Percentiles rank a stretch among this genome's conserved stretches.
phyloP scores from a whole-genome alignment of 2,113 vertebrate genomes.

The Corvus hawaiiensis region DNA sequence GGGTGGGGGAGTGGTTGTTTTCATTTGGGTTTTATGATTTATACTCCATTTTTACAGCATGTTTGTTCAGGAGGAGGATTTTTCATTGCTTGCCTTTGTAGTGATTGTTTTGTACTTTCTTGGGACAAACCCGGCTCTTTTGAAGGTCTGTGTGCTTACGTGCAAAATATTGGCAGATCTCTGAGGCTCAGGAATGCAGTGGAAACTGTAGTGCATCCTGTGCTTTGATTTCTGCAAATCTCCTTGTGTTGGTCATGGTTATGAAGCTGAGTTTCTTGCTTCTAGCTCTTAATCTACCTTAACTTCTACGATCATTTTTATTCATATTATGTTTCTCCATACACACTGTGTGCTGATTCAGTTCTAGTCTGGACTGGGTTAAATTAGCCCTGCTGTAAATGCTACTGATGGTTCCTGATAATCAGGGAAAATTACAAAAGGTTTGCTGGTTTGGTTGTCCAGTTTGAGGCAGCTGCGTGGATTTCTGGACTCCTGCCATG shows the following conservation, averaged over 20 bases:
- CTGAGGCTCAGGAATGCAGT: conserved; percentile 57
- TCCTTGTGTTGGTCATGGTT: neutral
- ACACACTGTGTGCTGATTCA: neutral
- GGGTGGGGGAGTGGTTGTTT: conserved; percentile 61
- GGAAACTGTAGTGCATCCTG: conserved; percentile 59
- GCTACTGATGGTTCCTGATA: neutral
- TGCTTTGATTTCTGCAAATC: conserved; percentile 70
- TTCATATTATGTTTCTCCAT: neutral
- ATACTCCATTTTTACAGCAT: conserved; percentile 40
- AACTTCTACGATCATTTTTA: fast-evolving
- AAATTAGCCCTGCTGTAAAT: neutral
- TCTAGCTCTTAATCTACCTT: neutral
- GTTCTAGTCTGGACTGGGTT: neutral
- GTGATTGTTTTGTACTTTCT: conserved; percentile 66
- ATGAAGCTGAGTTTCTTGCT: conserved; percentile 1
- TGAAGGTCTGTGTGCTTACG: conserved; percentile 66
- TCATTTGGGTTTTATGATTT: conserved; percentile 51
- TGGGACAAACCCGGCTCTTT: conserved; percentile 65
- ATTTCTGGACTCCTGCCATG: neutral
- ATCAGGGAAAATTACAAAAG: neutral
- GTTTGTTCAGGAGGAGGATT: conserved; percentile 69
- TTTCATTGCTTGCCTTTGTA: conserved; percentile 70
- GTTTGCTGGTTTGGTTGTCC: neutral
- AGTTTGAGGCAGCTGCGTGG: fast-evolving
- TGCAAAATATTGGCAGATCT: conserved; percentile 65